A percentile compares a stretch with the other conserved stretches of the same genome.
Evolutionary conservation across 2,113 vertebrate species (phyloP).

Genomic region (Xerus inauris): DNA sequence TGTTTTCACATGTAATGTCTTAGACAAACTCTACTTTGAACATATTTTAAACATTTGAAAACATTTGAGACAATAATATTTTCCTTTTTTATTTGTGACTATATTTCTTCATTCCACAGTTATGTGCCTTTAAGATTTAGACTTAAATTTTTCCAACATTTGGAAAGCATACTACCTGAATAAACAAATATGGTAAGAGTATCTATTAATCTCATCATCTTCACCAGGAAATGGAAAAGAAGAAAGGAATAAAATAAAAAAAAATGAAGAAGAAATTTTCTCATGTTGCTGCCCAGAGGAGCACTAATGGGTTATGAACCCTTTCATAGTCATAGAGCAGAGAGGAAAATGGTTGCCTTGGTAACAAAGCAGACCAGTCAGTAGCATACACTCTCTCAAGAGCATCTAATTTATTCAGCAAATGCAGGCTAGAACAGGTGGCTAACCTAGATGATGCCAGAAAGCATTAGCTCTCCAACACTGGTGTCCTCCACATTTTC

Average conservation of each 20-base stretch:
- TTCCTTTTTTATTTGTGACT: not conserved
- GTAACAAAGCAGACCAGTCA: slow-evolving; percentile 87
- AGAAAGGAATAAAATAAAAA: not conserved
- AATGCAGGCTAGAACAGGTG: slow-evolving; percentile 88
- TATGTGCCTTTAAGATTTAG: slow-evolving; percentile 57
- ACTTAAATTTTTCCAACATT: slow-evolving; percentile 56
- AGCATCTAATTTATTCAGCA: slow-evolving; percentile 87
- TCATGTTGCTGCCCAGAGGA: slow-evolving; percentile 79
- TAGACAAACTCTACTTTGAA: not conserved
- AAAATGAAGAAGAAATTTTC: not conserved
- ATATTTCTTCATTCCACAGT: slow-evolving; percentile 18
- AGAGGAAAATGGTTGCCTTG: slow-evolving; percentile 88
- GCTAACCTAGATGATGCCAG: slow-evolving; percentile 85
- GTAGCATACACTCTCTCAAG: slow-evolving; percentile 84
- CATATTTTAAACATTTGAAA: slow-evolving; percentile 20
- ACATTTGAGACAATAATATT: slow-evolving; percentile 55
- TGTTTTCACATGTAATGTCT: not conserved
- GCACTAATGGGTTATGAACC: slow-evolving; percentile 82
- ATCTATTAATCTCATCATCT: slow-evolving; percentile 78
- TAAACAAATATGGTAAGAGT: slow-evolving; percentile 76
- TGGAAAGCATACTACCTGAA: slow-evolving; percentile 76
- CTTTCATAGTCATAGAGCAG: slow-evolving; percentile 79
- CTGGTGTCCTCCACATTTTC: not conserved
- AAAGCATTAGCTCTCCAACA: slow-evolving; percentile 76
- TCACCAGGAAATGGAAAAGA: slow-evolving; percentile 7